phyloP scores from a whole-genome alignment of 2,797 vertebrate species.

The Hyperoplus immaculatus region DNA sequence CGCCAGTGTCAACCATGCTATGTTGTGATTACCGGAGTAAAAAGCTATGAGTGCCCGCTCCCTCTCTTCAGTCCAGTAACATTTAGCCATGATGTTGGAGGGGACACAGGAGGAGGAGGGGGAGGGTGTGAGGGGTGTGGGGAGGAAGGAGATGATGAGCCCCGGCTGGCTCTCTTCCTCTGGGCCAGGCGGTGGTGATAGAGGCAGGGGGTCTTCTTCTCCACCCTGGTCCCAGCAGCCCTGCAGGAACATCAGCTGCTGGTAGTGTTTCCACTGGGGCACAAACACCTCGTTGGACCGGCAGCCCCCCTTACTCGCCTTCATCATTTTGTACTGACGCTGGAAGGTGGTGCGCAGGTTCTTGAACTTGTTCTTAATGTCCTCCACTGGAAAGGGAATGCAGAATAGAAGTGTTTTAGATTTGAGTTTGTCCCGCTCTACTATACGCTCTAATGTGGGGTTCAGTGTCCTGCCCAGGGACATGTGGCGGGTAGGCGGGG shows the following conservation, averaged over 20 bases:
- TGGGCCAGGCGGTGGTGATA: not conserved
- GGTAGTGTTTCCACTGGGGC: slow-evolving; percentile 76
- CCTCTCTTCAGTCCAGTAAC: slow-evolving; percentile 71
- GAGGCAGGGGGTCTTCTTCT: not conserved
- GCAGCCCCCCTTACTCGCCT: slow-evolving; percentile 36
- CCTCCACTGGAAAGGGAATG: slow-evolving; percentile 61
- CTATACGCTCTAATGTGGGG: too few relatives aligned
- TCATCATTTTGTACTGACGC: slow-evolving; percentile 72
- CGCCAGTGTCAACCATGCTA: too few relatives aligned
- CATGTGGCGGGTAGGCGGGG: too few relatives aligned
- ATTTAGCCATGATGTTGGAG: slow-evolving; percentile 47
- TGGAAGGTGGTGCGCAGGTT: slow-evolving; percentile 77
- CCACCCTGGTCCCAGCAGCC: slow-evolving; percentile 61
- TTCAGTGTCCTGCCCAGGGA: too few relatives aligned
- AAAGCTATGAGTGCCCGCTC: slow-evolving; percentile 69
- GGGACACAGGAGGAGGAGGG: slow-evolving; percentile 31
- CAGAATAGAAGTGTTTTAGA: not conserved
- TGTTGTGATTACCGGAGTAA: slow-evolving; percentile 57
- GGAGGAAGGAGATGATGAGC: slow-evolving; percentile 45
- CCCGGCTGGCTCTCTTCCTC: slow-evolving; percentile 42
- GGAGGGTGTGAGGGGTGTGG: slow-evolving; percentile 6
- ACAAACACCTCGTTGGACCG: slow-evolving; percentile 41
- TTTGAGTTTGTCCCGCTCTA: too few relatives aligned
- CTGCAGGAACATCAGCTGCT: slow-evolving; percentile 74
- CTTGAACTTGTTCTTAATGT: slow-evolving; percentile 78